A percentile compares a stretch with the other conserved stretches of the same genome.
phyloP scores from a whole-genome alignment of 2,888 invertebrate species.

The Cheilosia vernalis region DNA sequence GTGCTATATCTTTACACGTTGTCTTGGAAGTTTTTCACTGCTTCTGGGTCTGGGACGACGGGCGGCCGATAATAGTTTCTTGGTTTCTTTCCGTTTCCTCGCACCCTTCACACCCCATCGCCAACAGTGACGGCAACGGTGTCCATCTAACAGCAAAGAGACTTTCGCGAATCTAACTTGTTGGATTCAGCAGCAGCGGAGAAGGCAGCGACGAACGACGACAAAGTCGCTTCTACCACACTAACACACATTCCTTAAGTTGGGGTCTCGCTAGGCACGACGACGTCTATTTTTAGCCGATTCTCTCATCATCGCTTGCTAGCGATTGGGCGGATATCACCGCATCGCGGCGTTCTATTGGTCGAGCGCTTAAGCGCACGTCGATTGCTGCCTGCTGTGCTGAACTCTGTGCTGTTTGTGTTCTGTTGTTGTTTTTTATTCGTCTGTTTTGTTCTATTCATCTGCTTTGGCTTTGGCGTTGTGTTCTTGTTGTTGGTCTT shows the following conservation, averaged over 20 bases:
- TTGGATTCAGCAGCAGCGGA: constrained; percentile 61
- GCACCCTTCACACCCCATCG: background rate
- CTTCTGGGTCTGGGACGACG: constrained; percentile 26
- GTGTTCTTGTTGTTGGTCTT: constrained; percentile 70
- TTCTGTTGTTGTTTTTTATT: constrained; percentile 58
- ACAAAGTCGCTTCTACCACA: constrained; percentile 37
- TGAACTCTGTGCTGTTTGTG: constrained; percentile 59
- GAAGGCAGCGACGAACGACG: constrained; percentile 28
- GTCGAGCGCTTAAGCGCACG: constrained; percentile 59
- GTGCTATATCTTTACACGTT: constrained; percentile 19
- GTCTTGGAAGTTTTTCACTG: constrained; percentile 29
- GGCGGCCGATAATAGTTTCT: constrained; percentile 35
- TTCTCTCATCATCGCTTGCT: constrained; percentile 66
- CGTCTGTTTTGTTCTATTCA: constrained; percentile 36
- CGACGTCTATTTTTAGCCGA: constrained; percentile 66
- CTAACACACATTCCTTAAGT: constrained; percentile 47
- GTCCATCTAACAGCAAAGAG: constrained; percentile 67
- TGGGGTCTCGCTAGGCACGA: constrained; percentile 44
- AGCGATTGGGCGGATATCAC: constrained; percentile 68
- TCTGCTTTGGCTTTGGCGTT: constrained; percentile 31
- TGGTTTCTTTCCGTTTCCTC: background rate
- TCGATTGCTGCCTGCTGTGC: constrained; percentile 46
- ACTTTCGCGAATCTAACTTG: constrained; percentile 69
- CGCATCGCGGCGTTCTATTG: constrained; percentile 55
- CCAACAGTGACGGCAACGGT: background rate